These are phyloP conservation scores for Spilogale gracilis DNA, from an alignment of 2,113 vertebrate species.

Conservation along the genomic window DNA sequence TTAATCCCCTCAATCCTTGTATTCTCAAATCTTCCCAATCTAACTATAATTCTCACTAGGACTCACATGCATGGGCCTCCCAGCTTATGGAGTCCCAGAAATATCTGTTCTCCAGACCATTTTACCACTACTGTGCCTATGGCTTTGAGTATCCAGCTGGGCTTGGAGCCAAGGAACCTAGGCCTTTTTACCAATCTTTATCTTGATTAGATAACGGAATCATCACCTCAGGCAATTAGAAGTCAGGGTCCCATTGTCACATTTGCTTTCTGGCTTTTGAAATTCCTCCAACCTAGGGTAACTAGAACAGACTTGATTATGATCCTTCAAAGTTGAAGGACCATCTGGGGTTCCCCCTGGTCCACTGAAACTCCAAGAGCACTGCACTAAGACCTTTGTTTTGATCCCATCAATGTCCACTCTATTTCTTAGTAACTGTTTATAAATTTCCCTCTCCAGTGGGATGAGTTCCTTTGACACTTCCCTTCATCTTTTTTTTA, in stretches of 20 bases:
- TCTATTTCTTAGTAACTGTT: background rate
- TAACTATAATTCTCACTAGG: background rate
- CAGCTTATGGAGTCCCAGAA: background rate
- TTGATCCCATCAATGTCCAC: background rate
- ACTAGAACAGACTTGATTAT: background rate
- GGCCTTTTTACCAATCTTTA: background rate
- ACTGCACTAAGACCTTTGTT: background rate
- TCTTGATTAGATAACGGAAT: background rate
- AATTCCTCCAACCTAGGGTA: background rate
- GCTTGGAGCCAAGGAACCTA: background rate
- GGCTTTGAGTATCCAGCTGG: background rate
- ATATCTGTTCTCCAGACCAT: background rate
- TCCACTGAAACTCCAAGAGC: background rate
- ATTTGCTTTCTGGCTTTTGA: background rate
- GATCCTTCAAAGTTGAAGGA: background rate
- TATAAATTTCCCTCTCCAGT: background rate
- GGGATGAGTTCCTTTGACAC: background rate
- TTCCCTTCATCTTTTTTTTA: background rate
- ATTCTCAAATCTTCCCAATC: background rate
- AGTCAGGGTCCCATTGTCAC: background rate
- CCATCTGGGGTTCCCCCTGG: background rate
- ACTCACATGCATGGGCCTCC: background rate
- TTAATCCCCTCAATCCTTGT: background rate
- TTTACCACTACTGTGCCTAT: background rate
- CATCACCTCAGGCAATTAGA: background rate